Percentiles rank a stretch among this genome's conserved stretches.
Evolutionary conservation across 1,140 invertebrate genomes (phyloP).

Genomic region (Papilio helenus): DNA sequence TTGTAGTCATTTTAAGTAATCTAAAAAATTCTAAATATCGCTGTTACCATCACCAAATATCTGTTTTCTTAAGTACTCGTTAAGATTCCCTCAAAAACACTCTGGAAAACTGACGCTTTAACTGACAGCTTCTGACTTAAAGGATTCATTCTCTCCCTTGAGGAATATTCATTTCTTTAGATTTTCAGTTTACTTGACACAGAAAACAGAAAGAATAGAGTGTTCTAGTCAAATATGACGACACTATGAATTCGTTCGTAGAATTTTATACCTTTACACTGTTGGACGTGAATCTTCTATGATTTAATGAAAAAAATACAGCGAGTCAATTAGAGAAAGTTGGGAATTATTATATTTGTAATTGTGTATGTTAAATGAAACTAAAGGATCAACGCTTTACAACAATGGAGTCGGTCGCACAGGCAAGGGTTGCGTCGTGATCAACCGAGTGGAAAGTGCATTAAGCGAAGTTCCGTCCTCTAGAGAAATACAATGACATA

Average conservation of each 20-base stretch:
- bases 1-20: no score
- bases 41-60: neutral
- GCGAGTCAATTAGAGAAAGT: neutral
- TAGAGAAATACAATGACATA: constrained; percentile 42
- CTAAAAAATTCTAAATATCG: no score
- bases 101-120: neutral
- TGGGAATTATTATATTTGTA: neutral
- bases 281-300: neutral
- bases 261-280: neutral
- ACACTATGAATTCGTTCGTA: neutral
- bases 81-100: neutral
- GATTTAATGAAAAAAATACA: neutral
- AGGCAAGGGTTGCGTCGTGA: constrained; percentile 49
- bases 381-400: constrained; percentile 44
- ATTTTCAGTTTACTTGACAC: neutral
- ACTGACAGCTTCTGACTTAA: neutral
- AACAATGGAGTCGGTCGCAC: constrained; percentile 55
- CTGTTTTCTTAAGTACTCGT: neutral
- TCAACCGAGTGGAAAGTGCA: constrained; percentile 65
- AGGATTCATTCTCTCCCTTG: neutral
- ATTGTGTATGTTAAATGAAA: constrained; percentile 14
- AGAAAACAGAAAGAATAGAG: neutral
- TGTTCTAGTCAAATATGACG: neutral
- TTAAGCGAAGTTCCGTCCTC: constrained; percentile 68
- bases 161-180: neutral